phyloP scores from a whole-genome alignment of 2,113 vertebrate genomes.

The Calidris pugnax region DNA sequence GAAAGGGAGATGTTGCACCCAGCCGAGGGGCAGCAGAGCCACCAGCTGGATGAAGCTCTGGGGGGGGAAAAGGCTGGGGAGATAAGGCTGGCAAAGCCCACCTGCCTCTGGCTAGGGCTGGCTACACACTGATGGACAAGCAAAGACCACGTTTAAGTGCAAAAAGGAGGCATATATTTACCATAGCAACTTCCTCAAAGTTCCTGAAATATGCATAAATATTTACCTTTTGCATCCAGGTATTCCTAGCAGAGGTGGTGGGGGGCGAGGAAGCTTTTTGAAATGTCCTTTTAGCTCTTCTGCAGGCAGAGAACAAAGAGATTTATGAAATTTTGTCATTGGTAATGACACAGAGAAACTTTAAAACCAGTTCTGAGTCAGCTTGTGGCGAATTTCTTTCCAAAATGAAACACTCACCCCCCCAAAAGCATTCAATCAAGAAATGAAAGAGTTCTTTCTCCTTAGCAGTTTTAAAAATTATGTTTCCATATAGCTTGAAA shows the following conservation, averaged over 20 bases:
- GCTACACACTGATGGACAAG: neutral
- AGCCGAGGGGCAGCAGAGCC: neutral
- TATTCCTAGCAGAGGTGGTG: neutral
- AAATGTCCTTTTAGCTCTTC: neutral
- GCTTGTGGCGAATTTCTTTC: neutral
- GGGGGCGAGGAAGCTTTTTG: neutral
- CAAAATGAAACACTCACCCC: neutral
- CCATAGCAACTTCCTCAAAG: neutral
- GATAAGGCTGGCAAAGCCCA: neutral
- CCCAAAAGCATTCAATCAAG: neutral
- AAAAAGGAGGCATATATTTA: neutral
- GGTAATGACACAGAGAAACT: neutral
- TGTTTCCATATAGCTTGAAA: neutral
- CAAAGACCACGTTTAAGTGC: neutral
- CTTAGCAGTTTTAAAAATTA: neutral
- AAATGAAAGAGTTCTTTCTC: neutral
- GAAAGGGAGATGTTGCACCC: neutral
- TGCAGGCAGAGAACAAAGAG: neutral
- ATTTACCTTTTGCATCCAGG: neutral
- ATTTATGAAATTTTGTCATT: neutral
- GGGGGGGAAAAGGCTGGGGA: neutral
- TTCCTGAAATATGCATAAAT: neutral
- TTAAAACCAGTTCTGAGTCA: neutral
- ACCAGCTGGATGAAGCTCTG: neutral
- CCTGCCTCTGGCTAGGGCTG: neutral